Conservation (phyloP, 2,888 invertebrate species). For the Heliconius sara region DNA sequence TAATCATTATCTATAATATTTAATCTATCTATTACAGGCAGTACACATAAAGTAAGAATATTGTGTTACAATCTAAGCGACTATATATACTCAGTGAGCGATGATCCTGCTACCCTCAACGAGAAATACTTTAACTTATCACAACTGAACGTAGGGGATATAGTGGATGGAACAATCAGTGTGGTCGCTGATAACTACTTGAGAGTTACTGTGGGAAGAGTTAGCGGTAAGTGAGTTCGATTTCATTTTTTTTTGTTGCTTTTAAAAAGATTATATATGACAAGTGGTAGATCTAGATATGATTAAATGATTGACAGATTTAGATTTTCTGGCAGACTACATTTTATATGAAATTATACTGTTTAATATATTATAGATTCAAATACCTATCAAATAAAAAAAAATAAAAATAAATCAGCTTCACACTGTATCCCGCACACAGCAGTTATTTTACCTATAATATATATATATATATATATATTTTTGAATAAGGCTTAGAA, state of each 20-base stretch:
- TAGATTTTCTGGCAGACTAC: background rate
- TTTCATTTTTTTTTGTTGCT: background rate
- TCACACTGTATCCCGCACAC: too few relatives aligned
- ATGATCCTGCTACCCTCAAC: conserved; percentile 82
- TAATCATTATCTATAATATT: too few relatives aligned
- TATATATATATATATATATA: background rate
- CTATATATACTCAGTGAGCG: conserved; percentile 87
- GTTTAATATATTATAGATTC: background rate
- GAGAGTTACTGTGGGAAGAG: conserved; percentile 75
- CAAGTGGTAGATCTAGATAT: too few relatives aligned
- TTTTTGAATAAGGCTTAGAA: background rate
- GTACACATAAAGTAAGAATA: conserved; percentile 83
- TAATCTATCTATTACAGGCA: conserved; percentile 59
- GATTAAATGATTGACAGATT: background rate
- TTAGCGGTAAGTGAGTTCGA: conserved; percentile 65
- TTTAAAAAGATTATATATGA: too few relatives aligned
- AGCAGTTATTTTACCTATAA: background rate
- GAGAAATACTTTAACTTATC: conserved; percentile 82
- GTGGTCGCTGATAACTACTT: conserved; percentile 77
- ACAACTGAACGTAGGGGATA: conserved; percentile 82
- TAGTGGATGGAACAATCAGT: conserved; percentile 81
- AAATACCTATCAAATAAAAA: background rate
- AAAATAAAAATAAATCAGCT: too few relatives aligned
- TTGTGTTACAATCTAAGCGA: conserved; percentile 87
- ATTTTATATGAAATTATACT: background rate